phyloP scores from a whole-genome alignment of 1,140 invertebrate species.

The Euwallacea similis region DNA sequence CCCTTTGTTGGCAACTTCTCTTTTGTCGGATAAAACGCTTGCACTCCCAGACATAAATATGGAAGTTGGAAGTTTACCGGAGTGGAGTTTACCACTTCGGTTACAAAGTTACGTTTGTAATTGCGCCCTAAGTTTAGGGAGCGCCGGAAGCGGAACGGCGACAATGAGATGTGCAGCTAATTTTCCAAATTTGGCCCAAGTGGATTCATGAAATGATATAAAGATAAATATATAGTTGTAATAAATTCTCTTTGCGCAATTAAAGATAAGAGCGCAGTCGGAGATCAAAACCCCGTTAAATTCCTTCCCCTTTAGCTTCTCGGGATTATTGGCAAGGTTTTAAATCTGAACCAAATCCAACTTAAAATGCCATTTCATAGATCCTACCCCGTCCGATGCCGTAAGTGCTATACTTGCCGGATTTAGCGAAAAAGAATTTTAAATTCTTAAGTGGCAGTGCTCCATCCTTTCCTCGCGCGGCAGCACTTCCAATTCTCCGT shows the following conservation, averaged over 20 bases:
- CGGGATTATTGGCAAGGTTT: constrained; percentile 53
- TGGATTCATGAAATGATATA: background rate
- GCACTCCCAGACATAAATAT: constrained; percentile 17
- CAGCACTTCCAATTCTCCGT: constrained; percentile 3
- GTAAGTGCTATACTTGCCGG: constrained; percentile 52
- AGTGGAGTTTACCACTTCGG: constrained; percentile 19
- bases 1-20: constrained; percentile 21
- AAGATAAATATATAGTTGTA: background rate
- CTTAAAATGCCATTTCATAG: constrained; percentile 57
- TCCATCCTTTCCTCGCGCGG: constrained; percentile 38
- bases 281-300: constrained; percentile 21
- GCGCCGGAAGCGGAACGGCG: constrained; percentile 1
- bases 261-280: background rate
- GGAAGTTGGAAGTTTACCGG: constrained; percentile 25
- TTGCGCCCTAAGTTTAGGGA: constrained; percentile 15
- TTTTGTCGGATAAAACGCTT: constrained; percentile 22
- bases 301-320: constrained; percentile 29
- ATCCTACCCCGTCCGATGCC: constrained; percentile 49
- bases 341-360: constrained; percentile 55
- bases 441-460: constrained; percentile 54
- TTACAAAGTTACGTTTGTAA: constrained; percentile 24
- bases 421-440: constrained; percentile 56
- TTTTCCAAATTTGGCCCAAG: background rate
- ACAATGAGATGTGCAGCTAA: constrained; percentile 6
- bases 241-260: constrained; percentile 2